phyloP scores from a whole-genome alignment of 2,113 vertebrate genomes.

The Bos javanicus region DNA sequence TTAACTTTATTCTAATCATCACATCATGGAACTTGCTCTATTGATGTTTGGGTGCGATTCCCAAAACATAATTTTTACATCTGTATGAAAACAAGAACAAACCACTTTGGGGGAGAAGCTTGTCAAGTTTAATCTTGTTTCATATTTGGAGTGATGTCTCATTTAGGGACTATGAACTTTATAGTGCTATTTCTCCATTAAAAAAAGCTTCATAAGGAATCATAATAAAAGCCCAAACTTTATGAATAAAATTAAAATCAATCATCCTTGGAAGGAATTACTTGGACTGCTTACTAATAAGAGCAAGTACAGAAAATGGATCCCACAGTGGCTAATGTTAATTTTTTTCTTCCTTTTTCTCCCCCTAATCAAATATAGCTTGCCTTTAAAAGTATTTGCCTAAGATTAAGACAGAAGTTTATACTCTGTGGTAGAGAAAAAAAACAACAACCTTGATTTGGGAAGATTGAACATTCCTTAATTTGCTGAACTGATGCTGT shows the following conservation, averaged over 20 bases:
- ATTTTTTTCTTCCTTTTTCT: background rate
- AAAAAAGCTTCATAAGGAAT: constrained; percentile 25
- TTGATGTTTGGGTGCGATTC: constrained; percentile 1
- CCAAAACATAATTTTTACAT: constrained; percentile 22
- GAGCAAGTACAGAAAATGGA: constrained; percentile 25
- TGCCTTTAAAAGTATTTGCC: background rate
- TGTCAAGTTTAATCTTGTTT: constrained; percentile 46
- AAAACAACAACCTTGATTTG: background rate
- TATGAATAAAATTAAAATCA: constrained; percentile 63
- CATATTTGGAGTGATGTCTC: constrained; percentile 51
- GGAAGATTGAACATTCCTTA: background rate
- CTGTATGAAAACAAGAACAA: constrained; percentile 47
- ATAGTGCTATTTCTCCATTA: constrained; percentile 22
- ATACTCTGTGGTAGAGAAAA: background rate
- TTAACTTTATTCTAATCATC: constrained; percentile 13
- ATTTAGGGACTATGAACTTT: constrained; percentile 45
- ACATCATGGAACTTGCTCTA: background rate
- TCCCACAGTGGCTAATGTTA: background rate
- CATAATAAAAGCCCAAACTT: background rate
- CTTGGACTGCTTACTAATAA: constrained; percentile 45
- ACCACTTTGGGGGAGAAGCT: background rate
- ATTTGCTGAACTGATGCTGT: background rate
- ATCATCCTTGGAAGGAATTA: constrained; percentile 28
- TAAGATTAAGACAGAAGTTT: background rate
- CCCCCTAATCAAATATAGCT: background rate